phyloP scores from a whole-genome alignment of 2,888 invertebrate species.

The Gerris lacustris region DNA sequence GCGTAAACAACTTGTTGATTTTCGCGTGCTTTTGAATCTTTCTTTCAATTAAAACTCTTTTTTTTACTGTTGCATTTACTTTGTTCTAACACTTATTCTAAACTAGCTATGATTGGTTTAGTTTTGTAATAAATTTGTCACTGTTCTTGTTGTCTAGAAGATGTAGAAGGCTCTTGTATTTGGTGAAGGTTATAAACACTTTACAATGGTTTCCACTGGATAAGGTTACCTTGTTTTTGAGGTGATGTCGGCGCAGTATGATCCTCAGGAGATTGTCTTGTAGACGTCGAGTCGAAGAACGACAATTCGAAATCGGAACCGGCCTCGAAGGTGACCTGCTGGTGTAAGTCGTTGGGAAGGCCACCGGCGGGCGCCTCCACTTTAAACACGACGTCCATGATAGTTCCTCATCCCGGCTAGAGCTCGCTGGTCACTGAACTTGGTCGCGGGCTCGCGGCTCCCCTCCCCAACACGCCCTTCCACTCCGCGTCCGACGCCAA shows the following conservation, averaged over 20 bases:
- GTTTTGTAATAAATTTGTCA: too few species aligned
- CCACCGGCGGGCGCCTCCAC: slow-evolving; percentile 4
- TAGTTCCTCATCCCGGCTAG: not conserved
- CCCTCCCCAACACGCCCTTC: slow-evolving; percentile 6
- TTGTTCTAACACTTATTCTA: too few species aligned
- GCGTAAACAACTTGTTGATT: too few species aligned
- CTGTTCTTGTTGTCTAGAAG: too few species aligned
- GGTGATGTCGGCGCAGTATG: not conserved
- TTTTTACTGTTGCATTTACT: too few species aligned
- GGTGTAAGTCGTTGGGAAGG: not conserved
- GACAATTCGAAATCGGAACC: not conserved
- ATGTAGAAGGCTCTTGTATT: too few species aligned
- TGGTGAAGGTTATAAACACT: too few species aligned
- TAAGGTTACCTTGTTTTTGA: not conserved
- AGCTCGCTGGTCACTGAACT: not conserved
- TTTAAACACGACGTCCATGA: slow-evolving; percentile 4
- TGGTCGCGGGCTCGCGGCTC: not conserved
- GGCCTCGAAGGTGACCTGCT: not conserved
- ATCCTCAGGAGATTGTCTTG: not conserved
- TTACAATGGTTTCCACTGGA: too few species aligned
- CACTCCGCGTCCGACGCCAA: not conserved
- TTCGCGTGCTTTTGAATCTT: too few species aligned
- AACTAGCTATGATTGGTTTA: too few species aligned
- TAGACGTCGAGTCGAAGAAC: not conserved
- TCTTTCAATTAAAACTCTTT: too few species aligned